Base-by-base conservation (phyloP, 2,113 vertebrate species). In the Laterallus jamaicensis region DNA sequence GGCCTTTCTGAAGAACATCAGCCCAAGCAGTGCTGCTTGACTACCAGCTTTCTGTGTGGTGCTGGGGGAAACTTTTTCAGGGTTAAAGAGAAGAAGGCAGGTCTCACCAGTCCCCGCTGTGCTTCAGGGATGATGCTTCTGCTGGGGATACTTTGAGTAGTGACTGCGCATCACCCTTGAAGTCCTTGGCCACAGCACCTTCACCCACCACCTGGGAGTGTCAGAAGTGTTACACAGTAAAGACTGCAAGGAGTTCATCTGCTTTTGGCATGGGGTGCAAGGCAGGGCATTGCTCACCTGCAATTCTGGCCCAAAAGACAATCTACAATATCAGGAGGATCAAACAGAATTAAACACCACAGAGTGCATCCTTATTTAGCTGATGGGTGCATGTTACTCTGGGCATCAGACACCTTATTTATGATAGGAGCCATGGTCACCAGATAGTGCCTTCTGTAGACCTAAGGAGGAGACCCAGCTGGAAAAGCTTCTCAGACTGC, bases 181-280 rank as follows among this genome's bases (percentile, higher is more conserved):
- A 31, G 22, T 42, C 29, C n/a, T 59, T 39, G 68, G 29, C 44
- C 18, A 5, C 2, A 1, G 4, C 6, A 24, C 12, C 63, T 73
- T 59, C 58, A 68, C 11, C 13, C 42, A 2, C 5, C 2, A 0
- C 12, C 29, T 49, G 59, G 28, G 31, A 91, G 37, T 39, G 56
- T 11, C 55, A 56, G 55, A n/a, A n/a, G 6, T 4, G 29, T 54
- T 28, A 76, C 16, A 24, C 0, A 0, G 63, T 18, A 37, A 55
- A 67, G 47, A n/a, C 52, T 62, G 24, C 58, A 42, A 64, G 40
- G 22, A 67, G 9, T 35, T 77, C 16, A 3, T 37, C 32, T 62
- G 19, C 81, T 90, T 90, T 52, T 32, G 64, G 29, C 37, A 19
- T 37, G 59, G 63, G 29, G 8, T 49, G 63, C 59, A 79, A 2